Conservation (phyloP, 2,888 invertebrate species). For the Mystacides longicornis region DNA sequence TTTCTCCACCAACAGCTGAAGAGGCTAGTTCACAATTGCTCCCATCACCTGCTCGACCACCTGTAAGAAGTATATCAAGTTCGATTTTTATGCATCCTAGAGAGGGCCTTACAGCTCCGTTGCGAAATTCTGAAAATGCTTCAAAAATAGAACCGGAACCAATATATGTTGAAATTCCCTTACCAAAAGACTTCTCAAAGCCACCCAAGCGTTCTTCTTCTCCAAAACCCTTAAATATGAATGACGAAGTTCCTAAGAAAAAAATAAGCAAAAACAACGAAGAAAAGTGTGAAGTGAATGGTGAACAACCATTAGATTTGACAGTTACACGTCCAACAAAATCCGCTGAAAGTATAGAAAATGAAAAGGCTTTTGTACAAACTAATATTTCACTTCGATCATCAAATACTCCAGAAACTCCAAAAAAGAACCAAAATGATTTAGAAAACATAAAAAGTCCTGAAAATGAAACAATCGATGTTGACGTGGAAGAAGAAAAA, state of each 20-base stretch:
- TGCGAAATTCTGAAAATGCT: conserved; percentile 1
- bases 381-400: conserved; percentile 39
- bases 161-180: conserved; percentile 23
- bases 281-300: conserved; percentile 38
- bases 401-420: conserved; percentile 44
- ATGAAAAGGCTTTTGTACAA: conserved; percentile 39
- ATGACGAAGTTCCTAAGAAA: conserved; percentile 32
- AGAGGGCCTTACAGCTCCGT: conserved; percentile 28
- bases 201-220: conserved; percentile 26
- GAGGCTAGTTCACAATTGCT: conserved; percentile 56
- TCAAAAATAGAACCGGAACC: background rate
- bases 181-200: conserved; percentile 40
- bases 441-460: conserved; percentile 39
- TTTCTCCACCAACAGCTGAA: conserved; percentile 60
- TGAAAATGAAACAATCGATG: conserved; percentile 48
- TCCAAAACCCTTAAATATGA: conserved; percentile 32
- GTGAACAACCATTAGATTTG: conserved; percentile 68
- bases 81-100: conserved; percentile 31
- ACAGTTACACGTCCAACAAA: conserved; percentile 53
- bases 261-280: conserved; percentile 5
- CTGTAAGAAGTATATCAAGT: conserved; percentile 29
- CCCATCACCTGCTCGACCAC: conserved; percentile 59
- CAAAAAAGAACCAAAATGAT: conserved; percentile 28
- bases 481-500: conserved; percentile 45
- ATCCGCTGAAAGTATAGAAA: conserved; percentile 38